Evolutionary conservation across 2,888 invertebrate genomes (phyloP).

Genomic region (Portevinia maculata): DNA sequence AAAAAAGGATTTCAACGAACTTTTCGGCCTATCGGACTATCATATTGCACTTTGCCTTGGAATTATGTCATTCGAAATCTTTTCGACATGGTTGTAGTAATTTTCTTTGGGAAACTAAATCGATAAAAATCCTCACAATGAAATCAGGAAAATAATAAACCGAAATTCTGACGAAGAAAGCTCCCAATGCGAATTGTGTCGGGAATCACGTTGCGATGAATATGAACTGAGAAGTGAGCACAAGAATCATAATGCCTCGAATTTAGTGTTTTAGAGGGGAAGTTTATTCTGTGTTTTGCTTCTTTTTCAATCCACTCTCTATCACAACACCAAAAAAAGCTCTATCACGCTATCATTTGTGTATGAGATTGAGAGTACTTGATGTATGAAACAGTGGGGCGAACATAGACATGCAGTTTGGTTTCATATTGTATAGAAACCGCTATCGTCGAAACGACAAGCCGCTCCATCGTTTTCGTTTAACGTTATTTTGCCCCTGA

Average conservation of each 20-base stretch:
- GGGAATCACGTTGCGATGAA: constrained; percentile 64
- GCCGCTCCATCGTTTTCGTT: no score
- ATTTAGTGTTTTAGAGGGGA: constrained; percentile 32
- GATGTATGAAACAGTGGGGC: neutral
- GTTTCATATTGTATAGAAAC: no score
- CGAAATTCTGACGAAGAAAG: constrained; percentile 49
- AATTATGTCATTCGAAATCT: constrained; percentile 22
- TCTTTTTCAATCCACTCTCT: constrained; percentile 13
- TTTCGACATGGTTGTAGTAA: constrained; percentile 10
- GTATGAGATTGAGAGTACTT: neutral
- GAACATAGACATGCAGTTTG: neutral
- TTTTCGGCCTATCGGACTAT: constrained; percentile 29
- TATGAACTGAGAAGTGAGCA: constrained; percentile 70
- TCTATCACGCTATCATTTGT: constrained; percentile 27
- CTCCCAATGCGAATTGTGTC: constrained; percentile 40
- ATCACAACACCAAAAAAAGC: constrained; percentile 39
- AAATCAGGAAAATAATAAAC: constrained; percentile 49
- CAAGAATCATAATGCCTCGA: constrained; percentile 53
- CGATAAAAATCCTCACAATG: constrained; percentile 51
- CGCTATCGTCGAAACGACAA: no score
- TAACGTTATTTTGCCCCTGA: no score
- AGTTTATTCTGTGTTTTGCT: constrained; percentile 61
- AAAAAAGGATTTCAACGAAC: constrained; percentile 37
- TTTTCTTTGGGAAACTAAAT: constrained; percentile 50
- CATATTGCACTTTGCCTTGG: constrained; percentile 47